phyloP scores from a whole-genome alignment of 2,797 vertebrate species.

The Gymnothorax reevesii region DNA sequence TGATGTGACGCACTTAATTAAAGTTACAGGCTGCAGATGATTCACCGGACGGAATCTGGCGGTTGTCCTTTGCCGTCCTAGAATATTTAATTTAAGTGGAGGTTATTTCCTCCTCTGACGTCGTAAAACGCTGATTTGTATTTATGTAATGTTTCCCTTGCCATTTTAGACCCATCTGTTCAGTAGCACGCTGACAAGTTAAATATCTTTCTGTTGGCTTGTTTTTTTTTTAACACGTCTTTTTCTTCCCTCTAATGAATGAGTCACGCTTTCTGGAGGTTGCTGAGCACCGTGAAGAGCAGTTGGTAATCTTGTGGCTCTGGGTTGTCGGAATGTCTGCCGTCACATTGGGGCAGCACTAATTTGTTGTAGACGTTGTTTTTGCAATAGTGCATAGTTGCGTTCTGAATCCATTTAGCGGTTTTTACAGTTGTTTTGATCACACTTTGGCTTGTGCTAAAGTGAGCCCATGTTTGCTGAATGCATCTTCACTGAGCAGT shows the following conservation, averaged over 20 bases:
- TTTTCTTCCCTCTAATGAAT: constrained; percentile 11
- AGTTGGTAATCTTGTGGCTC: neutral
- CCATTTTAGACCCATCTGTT: constrained; percentile 31
- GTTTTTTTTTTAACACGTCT: constrained; percentile 13
- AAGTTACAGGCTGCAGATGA: constrained; percentile 44
- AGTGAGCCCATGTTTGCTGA: neutral
- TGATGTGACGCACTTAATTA: constrained; percentile 2
- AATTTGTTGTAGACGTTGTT: neutral
- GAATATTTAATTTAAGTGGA: neutral
- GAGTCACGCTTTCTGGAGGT: constrained; percentile 23
- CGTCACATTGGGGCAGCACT: neutral
- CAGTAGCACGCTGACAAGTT: constrained; percentile 24
- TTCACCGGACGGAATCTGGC: constrained; percentile 32
- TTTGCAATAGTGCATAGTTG: neutral
- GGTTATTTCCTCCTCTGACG: constrained; percentile 1
- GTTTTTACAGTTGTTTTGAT: neutral
- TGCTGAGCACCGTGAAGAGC: neutral
- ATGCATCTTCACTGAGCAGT: neutral
- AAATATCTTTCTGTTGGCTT: neutral
- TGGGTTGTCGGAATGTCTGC: neutral
- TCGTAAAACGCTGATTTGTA: constrained; percentile 17
- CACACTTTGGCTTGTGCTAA: neutral
- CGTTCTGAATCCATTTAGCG: neutral
- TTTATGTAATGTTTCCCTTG: constrained; percentile 38
- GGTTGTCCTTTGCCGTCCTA: neutral